These are phyloP conservation scores for Danio tinwini DNA, from an alignment of 2,797 vertebrate species.

Conservation along the genomic window DNA sequence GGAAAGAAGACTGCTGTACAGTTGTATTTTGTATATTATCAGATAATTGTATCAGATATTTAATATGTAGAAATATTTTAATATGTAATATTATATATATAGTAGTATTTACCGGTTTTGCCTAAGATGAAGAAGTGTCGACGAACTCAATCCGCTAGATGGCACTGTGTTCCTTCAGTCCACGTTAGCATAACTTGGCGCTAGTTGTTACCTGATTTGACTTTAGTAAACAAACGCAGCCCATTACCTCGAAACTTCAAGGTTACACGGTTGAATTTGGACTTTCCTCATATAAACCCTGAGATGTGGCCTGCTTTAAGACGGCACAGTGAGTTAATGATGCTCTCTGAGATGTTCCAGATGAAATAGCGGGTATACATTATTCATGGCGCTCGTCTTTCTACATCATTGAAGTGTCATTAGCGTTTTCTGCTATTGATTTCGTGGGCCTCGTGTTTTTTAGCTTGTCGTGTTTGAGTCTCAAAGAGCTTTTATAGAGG, in stretches of 20 bases:
- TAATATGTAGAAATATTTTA: no score
- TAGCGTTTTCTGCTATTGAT: constrained; percentile 62
- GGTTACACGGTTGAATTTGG: background rate
- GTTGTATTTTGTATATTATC: no score
- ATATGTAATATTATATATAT: no score
- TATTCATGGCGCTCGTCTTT: constrained; percentile 43
- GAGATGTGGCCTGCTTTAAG: background rate
- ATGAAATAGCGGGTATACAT: constrained; percentile 44
- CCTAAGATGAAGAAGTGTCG: background rate
- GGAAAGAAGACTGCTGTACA: no score
- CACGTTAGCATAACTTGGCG: background rate
- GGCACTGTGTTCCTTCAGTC: constrained; percentile 61
- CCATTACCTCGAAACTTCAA: background rate
- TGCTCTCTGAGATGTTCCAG: constrained; percentile 15
- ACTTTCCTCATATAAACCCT: background rate
- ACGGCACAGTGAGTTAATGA: background rate
- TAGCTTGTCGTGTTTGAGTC: constrained; percentile 27
- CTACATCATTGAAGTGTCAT: constrained; percentile 61
- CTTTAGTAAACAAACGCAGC: background rate
- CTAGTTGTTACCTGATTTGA: background rate
- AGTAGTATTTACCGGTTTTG: no score
- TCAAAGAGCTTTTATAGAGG: constrained; percentile 15
- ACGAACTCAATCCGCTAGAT: constrained; percentile 63
- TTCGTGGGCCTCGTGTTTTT: constrained; percentile 16
- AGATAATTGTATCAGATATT: no score